Conservation (phyloP, 2,888 invertebrate species). For the Bembecia ichneumoniformis region DNA sequence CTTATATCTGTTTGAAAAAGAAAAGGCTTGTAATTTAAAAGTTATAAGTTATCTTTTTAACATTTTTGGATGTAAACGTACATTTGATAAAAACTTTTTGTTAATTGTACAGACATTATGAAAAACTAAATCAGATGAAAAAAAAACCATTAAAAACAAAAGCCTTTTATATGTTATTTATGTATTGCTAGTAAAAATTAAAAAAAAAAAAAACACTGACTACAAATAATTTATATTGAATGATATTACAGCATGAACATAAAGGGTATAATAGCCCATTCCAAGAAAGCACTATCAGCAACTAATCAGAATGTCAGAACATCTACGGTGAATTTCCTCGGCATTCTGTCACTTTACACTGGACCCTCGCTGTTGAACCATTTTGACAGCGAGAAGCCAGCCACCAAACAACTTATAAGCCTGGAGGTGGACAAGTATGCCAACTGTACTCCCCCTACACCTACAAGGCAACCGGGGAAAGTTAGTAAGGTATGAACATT, state of each 20-base stretch:
- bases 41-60: too few species aligned
- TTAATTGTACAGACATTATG: too few species aligned
- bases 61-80: too few species aligned
- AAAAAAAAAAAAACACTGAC: neutral
- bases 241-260: conserved; percentile 77
- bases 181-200: too few species aligned
- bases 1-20: too few species aligned
- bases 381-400: conserved; percentile 90
- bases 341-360: conserved; percentile 85
- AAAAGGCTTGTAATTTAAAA: too few species aligned
- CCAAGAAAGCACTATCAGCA: conserved; percentile 87
- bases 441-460: conserved; percentile 83
- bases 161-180: neutral
- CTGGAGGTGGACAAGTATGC: conserved; percentile 87
- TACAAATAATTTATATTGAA: conserved; percentile 1
- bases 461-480: conserved; percentile 72
- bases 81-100: too few species aligned
- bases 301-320: conserved; percentile 89
- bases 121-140: too few species aligned
- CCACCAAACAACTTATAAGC: conserved; percentile 86
- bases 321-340: conserved; percentile 80
- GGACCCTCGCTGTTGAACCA: conserved; percentile 82
- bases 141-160: neutral
- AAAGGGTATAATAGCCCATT: conserved; percentile 80
- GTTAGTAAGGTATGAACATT: conserved; percentile 45